Base-by-base conservation (phyloP, 2,113 vertebrate genomes). In the Aix galericulata region DNA sequence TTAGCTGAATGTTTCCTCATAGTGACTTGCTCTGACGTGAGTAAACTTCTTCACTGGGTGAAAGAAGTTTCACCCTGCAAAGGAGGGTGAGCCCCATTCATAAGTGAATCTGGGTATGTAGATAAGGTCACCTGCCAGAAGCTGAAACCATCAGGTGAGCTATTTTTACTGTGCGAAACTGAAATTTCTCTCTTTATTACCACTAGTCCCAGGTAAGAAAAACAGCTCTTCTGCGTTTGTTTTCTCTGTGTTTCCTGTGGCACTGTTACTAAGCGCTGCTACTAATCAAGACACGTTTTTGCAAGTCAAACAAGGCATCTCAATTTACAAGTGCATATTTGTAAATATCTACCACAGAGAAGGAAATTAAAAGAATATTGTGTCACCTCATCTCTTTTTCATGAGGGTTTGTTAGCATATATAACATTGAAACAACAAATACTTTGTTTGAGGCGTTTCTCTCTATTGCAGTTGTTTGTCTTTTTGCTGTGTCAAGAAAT, bases 1-100 rank as follows among this genome's bases (percentile, higher is more conserved):
- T 52, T 7, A 29, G 6, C 4, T 66, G 25, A 67, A 2, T 44
- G 36, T 8, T 84, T 85, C 55, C 22, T 71, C 8, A 6, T 2
- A 2, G 6, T 56, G 36, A 26, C 9, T 48, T 62, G 11, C 4
- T 27, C 21, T 60, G 34, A 26, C 0, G 2, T 8, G 16, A 34
- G 23, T 17, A 27, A 34, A 71, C 17, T 48, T 8, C 11, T 3
- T 11, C 34, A 8, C 17, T 8, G 2, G 4, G 23, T 40, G 76
- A 92, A 88, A 50, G 21, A 40, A 40, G 40, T 40, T 40, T 40
- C 40, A 40, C 46, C 68, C 44, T 32, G 44, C 18, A 58, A 38
- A 67, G 48, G 15, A 80, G 17, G 18, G 11, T n/a, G 17, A 31
- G 21, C 52, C 34, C 25, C 25, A 46, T 42, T 60, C 63, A 36